These are phyloP conservation scores for Eutolmus rufibarbis DNA, from an alignment of 2,888 invertebrate species.

Conservation along the genomic window DNA sequence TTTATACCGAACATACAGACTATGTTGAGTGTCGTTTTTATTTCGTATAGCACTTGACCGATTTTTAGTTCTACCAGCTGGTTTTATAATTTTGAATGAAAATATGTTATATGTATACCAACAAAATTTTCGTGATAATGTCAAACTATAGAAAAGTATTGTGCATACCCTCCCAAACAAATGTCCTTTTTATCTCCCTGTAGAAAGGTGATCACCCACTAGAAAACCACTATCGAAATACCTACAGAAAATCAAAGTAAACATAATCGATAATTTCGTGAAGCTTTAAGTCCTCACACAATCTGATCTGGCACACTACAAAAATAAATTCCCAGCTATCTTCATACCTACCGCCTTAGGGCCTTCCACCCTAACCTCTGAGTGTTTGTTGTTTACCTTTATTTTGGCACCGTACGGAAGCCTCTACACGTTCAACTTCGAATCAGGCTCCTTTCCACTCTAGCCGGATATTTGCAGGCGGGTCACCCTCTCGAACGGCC, in stretches of 20 bases:
- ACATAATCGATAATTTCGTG: conserved; percentile 20
- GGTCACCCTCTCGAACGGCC: background rate
- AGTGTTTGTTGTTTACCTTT: conserved; percentile 27
- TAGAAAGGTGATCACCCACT: conserved; percentile 6
- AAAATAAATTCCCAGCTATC: conserved; percentile 26
- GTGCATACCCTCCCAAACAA: background rate
- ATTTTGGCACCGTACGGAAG: conserved; percentile 11
- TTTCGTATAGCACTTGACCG: no score
- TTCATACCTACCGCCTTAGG: background rate
- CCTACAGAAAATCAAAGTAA: conserved; percentile 5
- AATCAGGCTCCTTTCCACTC: background rate
- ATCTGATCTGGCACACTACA: conserved; percentile 28
- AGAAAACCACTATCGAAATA: background rate
- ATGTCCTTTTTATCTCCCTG: background rate
- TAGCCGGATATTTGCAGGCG: background rate
- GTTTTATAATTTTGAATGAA: no score
- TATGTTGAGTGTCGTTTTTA: no score
- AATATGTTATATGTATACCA: background rate
- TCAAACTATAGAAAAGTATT: background rate
- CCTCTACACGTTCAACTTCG: background rate
- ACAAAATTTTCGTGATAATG: background rate
- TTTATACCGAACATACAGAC: no score
- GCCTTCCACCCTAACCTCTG: background rate
- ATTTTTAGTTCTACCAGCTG: no score
- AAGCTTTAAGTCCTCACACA: conserved; percentile 4